A percentile compares a stretch with the other conserved stretches of the same genome.
Evolutionary conservation across 2,888 invertebrate genomes (phyloP).

Genomic region (Oscheius myriophilus): DNA sequence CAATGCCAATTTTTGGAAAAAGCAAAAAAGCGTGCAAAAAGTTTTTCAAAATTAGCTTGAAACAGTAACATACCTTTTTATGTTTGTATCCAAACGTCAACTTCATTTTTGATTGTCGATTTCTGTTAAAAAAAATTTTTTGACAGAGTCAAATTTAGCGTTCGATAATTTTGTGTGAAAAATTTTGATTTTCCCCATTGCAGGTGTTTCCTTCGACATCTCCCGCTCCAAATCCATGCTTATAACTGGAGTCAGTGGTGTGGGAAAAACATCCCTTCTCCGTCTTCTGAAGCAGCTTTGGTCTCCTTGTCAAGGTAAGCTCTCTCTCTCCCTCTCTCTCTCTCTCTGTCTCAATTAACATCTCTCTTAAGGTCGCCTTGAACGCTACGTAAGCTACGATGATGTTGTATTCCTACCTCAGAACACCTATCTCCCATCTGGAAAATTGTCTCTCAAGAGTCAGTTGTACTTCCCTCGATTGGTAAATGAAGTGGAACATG

Average conservation of each 20-base stretch:
- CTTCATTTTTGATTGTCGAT: too few species aligned
- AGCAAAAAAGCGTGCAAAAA: too few species aligned
- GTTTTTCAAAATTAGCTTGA: too few species aligned
- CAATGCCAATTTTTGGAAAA: too few species aligned
- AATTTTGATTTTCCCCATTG: background rate
- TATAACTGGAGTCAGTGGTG: slow-evolving; percentile 93
- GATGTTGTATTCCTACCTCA: slow-evolving; percentile 75
- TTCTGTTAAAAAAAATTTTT: too few species aligned
- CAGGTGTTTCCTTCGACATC: slow-evolving; percentile 68
- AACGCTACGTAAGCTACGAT: slow-evolving; percentile 7
- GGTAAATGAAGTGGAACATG: background rate
- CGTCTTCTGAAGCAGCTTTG: slow-evolving; percentile 91
- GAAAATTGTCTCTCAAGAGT: slow-evolving; percentile 70
- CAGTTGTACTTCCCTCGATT: slow-evolving; percentile 29
- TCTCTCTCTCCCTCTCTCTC: background rate
- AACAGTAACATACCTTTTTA: too few species aligned
- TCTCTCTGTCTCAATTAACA: background rate
- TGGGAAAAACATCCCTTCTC: slow-evolving; percentile 88
- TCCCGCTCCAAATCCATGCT: slow-evolving; percentile 76
- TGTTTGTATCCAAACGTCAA: too few species aligned
- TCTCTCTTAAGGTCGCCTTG: slow-evolving; percentile 13
- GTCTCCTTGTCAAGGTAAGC: slow-evolving; percentile 78
- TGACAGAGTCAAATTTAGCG: too few species aligned
- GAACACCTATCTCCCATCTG: slow-evolving; percentile 74
- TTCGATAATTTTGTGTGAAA: too few species aligned